Evolutionary conservation across 2,797 vertebrate species (phyloP), one percentile per base, ranked within the genome.

Genomic region (Dendrocincla fuliginosa): DNA sequence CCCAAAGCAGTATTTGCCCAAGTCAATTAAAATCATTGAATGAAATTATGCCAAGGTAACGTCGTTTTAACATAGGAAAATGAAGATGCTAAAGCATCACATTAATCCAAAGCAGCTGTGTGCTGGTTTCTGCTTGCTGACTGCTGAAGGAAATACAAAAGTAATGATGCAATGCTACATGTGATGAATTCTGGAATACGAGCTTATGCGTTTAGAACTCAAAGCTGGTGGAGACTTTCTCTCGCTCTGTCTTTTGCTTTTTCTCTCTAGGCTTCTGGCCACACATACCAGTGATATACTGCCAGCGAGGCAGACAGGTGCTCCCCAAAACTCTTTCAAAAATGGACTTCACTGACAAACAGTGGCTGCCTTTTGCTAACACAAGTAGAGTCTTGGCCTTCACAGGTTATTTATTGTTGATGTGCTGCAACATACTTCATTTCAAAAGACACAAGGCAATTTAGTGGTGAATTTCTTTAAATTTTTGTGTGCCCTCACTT

Each of bases 101-200:
- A 55, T 80, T 80, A 89, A 85, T 65, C 71, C 78, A 83, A 55
- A 95, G 50, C 68, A 93, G 56, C 71, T 90, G 37, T 71, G 41
- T 32, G 27, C 59, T 53, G 3, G 13, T 39, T 61, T 65, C 27
- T 35, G 13, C 33, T 77, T 71, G 30, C 37, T 85, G 71, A 39
- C 35, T 70, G 63, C 15, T 35, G 49, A 89, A 74, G 65, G 65
- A 87, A 92, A 68, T 50, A 37, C 33, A 79, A 61, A 90, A 89
- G 65, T 53, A 53, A 46, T 0, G 0, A 50, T 5, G 24, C 42
- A 35, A 18, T 6, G n/a, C 16, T 59, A 39, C n/a, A 37, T 0
- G 0, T 23, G 52, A 28, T 64, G 56, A 67, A 70, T 56, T 81
- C 46, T 67, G 59, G 39, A 92, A 56, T 23, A 50, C 7, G 3